Percentiles rank a stretch among this genome's conserved stretches.
These are phyloP conservation scores for Notothenia rossii DNA, from an alignment of 2,113 vertebrate genomes.

Conservation along the genomic window DNA sequence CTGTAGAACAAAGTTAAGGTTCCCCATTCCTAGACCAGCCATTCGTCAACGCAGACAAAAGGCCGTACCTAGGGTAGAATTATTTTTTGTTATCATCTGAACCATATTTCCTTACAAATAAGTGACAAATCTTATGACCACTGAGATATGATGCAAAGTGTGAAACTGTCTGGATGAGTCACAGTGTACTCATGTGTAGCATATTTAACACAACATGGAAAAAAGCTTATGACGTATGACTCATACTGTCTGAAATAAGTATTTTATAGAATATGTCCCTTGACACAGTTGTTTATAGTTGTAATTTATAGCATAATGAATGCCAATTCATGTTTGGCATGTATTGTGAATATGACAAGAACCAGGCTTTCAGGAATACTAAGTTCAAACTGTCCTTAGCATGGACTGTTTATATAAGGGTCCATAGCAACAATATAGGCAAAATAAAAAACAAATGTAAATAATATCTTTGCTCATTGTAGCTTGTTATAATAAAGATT, in stretches of 20 bases:
- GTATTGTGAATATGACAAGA: not conserved
- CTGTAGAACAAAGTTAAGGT: rapidly evolving
- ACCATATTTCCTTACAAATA: not conserved
- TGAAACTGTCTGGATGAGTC: constrained; percentile 14
- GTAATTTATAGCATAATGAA: not conserved
- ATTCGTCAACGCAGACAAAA: constrained; percentile 25
- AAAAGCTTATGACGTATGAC: not conserved
- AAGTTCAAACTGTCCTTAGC: not conserved
- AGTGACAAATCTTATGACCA: not conserved
- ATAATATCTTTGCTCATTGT: too few species aligned
- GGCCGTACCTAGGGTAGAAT: too few species aligned
- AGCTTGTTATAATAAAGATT: too few species aligned
- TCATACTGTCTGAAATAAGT: not conserved
- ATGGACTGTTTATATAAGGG: too few species aligned
- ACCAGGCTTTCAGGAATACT: not conserved
- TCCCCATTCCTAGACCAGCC: not conserved
- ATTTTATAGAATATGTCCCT: not conserved
- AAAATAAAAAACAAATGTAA: too few species aligned
- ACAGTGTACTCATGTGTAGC: not conserved
- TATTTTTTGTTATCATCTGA: not conserved
- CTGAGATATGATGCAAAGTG: not conserved
- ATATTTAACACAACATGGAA: not conserved
- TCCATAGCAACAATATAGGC: not conserved
- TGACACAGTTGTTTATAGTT: not conserved
- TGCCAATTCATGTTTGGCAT: not conserved